Percentiles rank a stretch among this genome's conserved stretches.
phyloP scores from a whole-genome alignment of 2,888 invertebrate genomes.

The Cylindroiulus punctatus region DNA sequence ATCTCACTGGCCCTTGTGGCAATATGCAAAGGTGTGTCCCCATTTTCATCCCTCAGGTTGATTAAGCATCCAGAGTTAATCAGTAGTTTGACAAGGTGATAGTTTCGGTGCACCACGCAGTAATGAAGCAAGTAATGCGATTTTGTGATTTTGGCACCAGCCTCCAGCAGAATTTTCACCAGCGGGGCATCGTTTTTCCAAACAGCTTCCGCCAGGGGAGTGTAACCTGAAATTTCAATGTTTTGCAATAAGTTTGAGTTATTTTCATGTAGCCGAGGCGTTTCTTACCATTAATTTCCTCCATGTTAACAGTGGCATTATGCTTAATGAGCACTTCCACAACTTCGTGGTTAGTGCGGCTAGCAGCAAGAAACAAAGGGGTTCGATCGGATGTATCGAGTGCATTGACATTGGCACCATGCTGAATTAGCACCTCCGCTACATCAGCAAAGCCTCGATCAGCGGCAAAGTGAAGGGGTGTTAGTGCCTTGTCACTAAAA shows the following conservation, averaged over 20 bases:
- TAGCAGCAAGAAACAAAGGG: constrained; percentile 68
- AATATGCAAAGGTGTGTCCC: constrained; percentile 76
- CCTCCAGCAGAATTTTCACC: constrained; percentile 71
- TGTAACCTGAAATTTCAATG: constrained; percentile 69
- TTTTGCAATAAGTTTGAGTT: neutral
- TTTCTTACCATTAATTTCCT: constrained; percentile 73
- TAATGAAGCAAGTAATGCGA: constrained; percentile 77
- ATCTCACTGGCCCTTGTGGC: constrained; percentile 70
- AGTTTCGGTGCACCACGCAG: constrained; percentile 74
- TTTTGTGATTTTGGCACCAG: constrained; percentile 77
- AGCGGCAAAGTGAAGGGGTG: constrained; percentile 74
- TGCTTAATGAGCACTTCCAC: constrained; percentile 65
- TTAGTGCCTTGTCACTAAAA: constrained; percentile 68
- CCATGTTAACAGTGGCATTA: constrained; percentile 67
- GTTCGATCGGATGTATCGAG: constrained; percentile 72
- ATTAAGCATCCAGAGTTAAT: constrained; percentile 72
- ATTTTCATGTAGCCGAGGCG: neutral
- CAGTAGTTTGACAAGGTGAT: constrained; percentile 71
- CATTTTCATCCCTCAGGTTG: constrained; percentile 74
- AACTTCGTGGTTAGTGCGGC: constrained; percentile 66
- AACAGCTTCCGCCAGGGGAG: constrained; percentile 78
- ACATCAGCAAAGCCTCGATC: constrained; percentile 71
- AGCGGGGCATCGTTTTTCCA: constrained; percentile 73
- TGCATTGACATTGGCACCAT: constrained; percentile 72
- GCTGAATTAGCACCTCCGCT: constrained; percentile 70